These are phyloP conservation scores for Molothrus ater DNA, from an alignment of 2,797 vertebrate genomes.

Conservation along the genomic window DNA sequence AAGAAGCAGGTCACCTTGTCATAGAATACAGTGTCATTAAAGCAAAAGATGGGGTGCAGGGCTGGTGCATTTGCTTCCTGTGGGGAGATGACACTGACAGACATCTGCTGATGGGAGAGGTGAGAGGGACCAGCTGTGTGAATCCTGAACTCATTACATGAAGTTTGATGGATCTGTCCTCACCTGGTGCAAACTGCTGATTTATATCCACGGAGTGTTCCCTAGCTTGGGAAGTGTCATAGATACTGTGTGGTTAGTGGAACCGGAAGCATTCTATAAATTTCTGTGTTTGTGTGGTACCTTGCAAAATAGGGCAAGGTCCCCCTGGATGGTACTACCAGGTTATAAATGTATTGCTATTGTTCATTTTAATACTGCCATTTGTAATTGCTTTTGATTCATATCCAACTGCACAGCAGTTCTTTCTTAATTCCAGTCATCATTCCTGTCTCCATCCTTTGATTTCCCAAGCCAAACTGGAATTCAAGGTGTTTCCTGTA, in stretches of 20 bases:
- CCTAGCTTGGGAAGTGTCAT: neutral
- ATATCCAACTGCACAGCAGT: neutral
- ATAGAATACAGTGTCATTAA: neutral
- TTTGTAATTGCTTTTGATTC: neutral
- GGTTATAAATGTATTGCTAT: neutral
- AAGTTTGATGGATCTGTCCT: neutral
- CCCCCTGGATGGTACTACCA: neutral
- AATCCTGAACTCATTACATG: neutral
- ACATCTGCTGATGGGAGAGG: neutral
- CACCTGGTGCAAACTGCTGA: neutral
- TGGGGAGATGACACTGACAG: neutral
- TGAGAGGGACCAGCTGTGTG: neutral
- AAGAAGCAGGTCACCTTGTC: neutral
- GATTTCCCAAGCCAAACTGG: neutral
- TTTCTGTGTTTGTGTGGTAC: neutral
- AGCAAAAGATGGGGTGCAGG: neutral
- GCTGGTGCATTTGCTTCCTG: neutral
- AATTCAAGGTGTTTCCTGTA: neutral
- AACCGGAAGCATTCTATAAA: neutral
- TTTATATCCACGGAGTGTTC: neutral
- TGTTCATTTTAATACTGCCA: neutral
- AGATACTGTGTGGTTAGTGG: accelerated
- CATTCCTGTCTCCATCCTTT: neutral
- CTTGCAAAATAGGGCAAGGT: neutral
- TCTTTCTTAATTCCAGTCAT: neutral